Conservation (phyloP, 2,113 vertebrate genomes). For the Nansenia antarctica region DNA sequence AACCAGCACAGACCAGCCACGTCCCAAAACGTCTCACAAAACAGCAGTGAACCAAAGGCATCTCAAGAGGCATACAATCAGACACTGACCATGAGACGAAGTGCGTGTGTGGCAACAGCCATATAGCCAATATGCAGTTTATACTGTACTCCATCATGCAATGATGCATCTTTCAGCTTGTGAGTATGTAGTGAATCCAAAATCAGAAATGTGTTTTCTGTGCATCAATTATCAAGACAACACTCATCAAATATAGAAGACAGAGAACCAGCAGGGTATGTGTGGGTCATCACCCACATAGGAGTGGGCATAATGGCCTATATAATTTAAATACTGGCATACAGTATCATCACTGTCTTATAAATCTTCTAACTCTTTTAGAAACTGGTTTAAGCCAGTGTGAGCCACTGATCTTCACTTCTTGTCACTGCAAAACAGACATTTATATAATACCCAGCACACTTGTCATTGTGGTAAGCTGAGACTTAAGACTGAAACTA, state of each 20-base stretch:
- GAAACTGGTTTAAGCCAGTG: too few relatives aligned
- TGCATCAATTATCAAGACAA: neutral
- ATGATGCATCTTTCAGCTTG: conserved; percentile 11
- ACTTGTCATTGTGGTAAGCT: too few relatives aligned
- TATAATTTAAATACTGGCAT: neutral
- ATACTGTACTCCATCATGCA: conserved; percentile 21
- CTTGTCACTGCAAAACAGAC: neutral
- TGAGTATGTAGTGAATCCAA: conserved; percentile 16
- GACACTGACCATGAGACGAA: conserved; percentile 27
- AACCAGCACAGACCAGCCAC: conserved; percentile 23
- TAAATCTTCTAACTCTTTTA: too few relatives aligned
- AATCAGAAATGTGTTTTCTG: neutral
- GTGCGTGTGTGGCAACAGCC: conserved; percentile 7
- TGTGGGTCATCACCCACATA: neutral
- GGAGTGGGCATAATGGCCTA: neutral
- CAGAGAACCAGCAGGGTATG: neutral
- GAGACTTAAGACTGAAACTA: too few relatives aligned
- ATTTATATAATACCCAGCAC: too few relatives aligned
- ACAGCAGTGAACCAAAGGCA: conserved; percentile 10
- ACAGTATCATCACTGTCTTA: neutral
- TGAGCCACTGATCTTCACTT: too few relatives aligned
- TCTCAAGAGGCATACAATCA: conserved; percentile 38
- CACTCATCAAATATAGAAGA: neutral
- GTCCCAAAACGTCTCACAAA: conserved; percentile 11
- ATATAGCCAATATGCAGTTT: neutral